Percentiles rank a stretch among this genome's conserved stretches.
These are phyloP conservation scores for Fissipunctia ypsillon DNA, from an alignment of 2,888 invertebrate species.

Conservation along the genomic window DNA sequence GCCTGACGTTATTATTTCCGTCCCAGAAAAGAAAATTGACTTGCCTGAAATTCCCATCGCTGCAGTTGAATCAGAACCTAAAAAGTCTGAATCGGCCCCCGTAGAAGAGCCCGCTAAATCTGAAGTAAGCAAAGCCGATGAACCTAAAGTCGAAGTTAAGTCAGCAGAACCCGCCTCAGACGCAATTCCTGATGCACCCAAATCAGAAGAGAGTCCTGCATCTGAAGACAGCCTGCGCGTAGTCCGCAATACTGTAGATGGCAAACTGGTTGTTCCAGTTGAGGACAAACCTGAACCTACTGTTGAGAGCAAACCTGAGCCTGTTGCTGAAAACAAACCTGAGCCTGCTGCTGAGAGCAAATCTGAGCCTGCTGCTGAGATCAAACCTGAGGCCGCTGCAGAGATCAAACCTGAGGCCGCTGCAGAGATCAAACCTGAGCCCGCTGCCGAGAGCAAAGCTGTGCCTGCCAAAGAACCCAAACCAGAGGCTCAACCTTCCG, in stretches of 20 bases:
- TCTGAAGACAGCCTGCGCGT: slow-evolving; percentile 78
- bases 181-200: slow-evolving; percentile 44
- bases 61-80: slow-evolving; percentile 80
- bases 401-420: neutral
- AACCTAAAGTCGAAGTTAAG: slow-evolving; percentile 65
- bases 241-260: slow-evolving; percentile 83
- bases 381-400: slow-evolving; percentile 12
- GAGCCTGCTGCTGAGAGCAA: slow-evolving; percentile 22
- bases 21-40: slow-evolving; percentile 82
- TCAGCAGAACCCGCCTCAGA: slow-evolving; percentile 47
- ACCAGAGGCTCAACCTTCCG: slow-evolving; percentile 21
- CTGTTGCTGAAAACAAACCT: slow-evolving; percentile 18
- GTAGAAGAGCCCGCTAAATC: slow-evolving; percentile 61
- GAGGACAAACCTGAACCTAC: slow-evolving; percentile 48
- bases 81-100: slow-evolving; percentile 67
- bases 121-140: slow-evolving; percentile 49
- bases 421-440: slow-evolving; percentile 40
- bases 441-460: slow-evolving; percentile 41
- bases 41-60: slow-evolving; percentile 75
- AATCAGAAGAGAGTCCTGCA: slow-evolving; percentile 42
- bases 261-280: slow-evolving; percentile 44
- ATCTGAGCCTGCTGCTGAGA: slow-evolving; percentile 12
- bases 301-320: slow-evolving; percentile 18
- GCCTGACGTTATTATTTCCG: slow-evolving; percentile 75
- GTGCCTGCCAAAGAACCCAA: slow-evolving; percentile 48